Conservation (phyloP, 2,113 vertebrate genomes). For the Sminthopsis crassicaudata region DNA sequence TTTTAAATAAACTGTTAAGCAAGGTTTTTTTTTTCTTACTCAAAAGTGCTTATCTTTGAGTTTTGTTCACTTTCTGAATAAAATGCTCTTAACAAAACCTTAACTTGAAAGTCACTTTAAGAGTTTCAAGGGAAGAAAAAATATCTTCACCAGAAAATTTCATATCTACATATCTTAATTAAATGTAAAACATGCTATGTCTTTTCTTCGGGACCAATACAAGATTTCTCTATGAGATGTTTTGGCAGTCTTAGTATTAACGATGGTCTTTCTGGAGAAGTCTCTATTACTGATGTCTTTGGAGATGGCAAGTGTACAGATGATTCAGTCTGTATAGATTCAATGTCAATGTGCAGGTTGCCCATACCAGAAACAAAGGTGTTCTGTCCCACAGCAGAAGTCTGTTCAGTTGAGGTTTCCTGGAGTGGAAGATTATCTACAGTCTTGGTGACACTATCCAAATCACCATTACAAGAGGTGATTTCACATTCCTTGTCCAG, state of each 20-base stretch:
- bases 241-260: constrained; percentile 82
- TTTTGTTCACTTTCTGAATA: constrained; percentile 71
- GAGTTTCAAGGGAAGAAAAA: constrained; percentile 55
- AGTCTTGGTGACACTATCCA: constrained; percentile 58
- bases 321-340: constrained; percentile 71
- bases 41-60: constrained; percentile 80
- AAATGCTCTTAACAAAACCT: constrained; percentile 71
- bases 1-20: constrained; percentile 71
- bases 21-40: constrained; percentile 70
- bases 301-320: constrained; percentile 70
- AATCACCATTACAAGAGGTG: constrained; percentile 29
- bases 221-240: constrained; percentile 74
- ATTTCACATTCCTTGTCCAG: constrained; percentile 53
- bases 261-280: constrained; percentile 73
- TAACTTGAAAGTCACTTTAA: constrained; percentile 63
- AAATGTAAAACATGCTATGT: constrained; percentile 66
- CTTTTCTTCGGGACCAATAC: constrained; percentile 73
- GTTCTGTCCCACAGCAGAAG: constrained; percentile 44
- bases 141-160: constrained; percentile 52
- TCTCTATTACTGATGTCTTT: constrained; percentile 71
- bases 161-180: constrained; percentile 61
- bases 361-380: constrained; percentile 51
- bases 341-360: constrained; percentile 45
- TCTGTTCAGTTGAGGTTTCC: constrained; percentile 62
- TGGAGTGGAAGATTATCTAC: constrained; percentile 47